These are phyloP conservation scores for Drosophila watanabei DNA, from an alignment of 1,140 invertebrate species.

Conservation along the genomic window DNA sequence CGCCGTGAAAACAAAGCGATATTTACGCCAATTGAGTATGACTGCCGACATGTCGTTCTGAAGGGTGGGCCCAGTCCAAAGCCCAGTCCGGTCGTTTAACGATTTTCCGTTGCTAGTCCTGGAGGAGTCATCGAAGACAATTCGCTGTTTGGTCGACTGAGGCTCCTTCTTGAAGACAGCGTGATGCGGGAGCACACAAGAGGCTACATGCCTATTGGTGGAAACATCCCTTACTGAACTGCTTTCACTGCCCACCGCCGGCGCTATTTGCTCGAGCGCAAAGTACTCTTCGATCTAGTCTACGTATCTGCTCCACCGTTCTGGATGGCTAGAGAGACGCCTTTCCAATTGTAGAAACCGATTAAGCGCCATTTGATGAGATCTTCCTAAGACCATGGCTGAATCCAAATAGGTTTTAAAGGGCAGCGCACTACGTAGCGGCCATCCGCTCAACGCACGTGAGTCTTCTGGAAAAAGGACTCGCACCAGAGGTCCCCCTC, in stretches of 20 bases:
- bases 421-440: conserved; percentile 36
- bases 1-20: conserved; percentile 1
- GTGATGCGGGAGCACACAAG: background rate
- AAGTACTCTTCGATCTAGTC: background rate
- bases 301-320: background rate
- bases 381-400: conserved; percentile 5
- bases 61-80: background rate
- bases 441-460: conserved; percentile 47
- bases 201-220: background rate
- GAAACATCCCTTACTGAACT: background rate
- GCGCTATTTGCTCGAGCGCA: too few relatives aligned
- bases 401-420: conserved; percentile 4
- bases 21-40: background rate
- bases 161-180: background rate
- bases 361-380: conserved; percentile 18
- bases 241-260: too few relatives aligned
- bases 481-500: conserved; percentile 1
- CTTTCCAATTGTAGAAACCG: conserved; percentile 11
- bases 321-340: background rate
- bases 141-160: too few relatives aligned
- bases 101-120: too few relatives aligned
- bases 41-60: conserved; percentile 3
- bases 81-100: too few relatives aligned
- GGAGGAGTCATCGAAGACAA: too few relatives aligned
- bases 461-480: conserved; percentile 1